These are phyloP conservation scores for Bathynomus jamesi DNA, from an alignment of 1,140 invertebrate species.

Conservation along the genomic window DNA sequence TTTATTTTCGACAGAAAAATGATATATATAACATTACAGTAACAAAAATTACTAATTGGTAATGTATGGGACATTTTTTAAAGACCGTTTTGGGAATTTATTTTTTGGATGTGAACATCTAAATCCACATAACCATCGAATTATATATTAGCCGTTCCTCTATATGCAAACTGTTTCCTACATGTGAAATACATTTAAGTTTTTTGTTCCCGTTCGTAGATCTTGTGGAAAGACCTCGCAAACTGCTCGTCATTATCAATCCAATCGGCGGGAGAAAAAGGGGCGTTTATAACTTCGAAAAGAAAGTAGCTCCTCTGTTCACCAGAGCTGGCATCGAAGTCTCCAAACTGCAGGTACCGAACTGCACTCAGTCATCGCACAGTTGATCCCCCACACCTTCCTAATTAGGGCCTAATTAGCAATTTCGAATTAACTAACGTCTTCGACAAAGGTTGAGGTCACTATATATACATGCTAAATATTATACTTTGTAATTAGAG, in stretches of 20 bases:
- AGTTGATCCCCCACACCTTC: background rate
- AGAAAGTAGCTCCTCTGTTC: slow-evolving; percentile 65
- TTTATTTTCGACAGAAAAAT: too few relatives aligned
- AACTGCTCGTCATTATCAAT: slow-evolving; percentile 72
- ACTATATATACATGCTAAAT: background rate
- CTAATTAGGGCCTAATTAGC: background rate
- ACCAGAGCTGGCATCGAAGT: slow-evolving; percentile 59
- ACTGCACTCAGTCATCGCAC: background rate
- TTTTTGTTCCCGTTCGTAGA: too few relatives aligned
- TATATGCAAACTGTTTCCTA: too few relatives aligned
- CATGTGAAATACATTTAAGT: too few relatives aligned
- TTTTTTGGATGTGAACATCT: too few relatives aligned
- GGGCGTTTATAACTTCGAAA: slow-evolving; percentile 63
- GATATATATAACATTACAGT: too few relatives aligned
- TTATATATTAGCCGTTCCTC: too few relatives aligned
- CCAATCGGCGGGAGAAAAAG: slow-evolving; percentile 72
- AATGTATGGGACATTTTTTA: too few relatives aligned
- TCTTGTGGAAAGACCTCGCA: slow-evolving; percentile 52
- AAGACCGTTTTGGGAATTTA: too few relatives aligned
- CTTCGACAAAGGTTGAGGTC: background rate
- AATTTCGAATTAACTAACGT: background rate
- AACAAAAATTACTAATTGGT: too few relatives aligned
- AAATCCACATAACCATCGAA: too few relatives aligned
- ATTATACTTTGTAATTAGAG: background rate
- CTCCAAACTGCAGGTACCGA: slow-evolving; percentile 14